A percentile compares a stretch with the other conserved stretches of the same genome.
These are phyloP conservation scores for Lamproptera curius DNA, from an alignment of 2,888 invertebrate species.

Conservation along the genomic window DNA sequence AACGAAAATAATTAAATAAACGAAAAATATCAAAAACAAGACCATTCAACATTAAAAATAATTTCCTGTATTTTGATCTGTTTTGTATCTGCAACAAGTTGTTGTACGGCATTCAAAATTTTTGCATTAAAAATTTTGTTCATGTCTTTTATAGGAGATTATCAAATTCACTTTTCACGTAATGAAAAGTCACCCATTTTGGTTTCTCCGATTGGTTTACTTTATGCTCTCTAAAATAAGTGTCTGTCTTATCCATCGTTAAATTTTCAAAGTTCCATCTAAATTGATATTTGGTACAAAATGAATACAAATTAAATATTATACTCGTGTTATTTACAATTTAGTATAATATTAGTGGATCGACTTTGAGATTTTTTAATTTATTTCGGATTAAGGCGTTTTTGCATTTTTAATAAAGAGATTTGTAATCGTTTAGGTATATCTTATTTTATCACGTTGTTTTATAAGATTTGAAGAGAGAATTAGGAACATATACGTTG, in stretches of 20 bases:
- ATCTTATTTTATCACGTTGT: conserved; percentile 43
- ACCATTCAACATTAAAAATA: neutral
- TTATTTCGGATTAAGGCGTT: conserved; percentile 59
- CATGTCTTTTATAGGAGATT: conserved; percentile 47
- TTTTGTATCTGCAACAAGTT: conserved; percentile 12
- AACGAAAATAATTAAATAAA: no score
- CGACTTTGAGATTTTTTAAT: conserved; percentile 51
- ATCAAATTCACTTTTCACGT: conserved; percentile 58
- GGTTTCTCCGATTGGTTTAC: conserved; percentile 33
- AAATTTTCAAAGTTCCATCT: conserved; percentile 48
- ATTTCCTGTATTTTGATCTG: conserved; percentile 2
- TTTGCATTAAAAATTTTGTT: conserved; percentile 63
- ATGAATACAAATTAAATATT: conserved; percentile 68
- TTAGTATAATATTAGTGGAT: conserved; percentile 40
- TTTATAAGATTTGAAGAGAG: conserved; percentile 49
- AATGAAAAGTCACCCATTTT: conserved; percentile 61
- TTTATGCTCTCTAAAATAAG: conserved; percentile 49
- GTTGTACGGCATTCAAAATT: conserved; percentile 58
- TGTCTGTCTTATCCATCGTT: conserved; percentile 37
- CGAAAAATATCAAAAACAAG: no score
- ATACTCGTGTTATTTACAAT: conserved; percentile 64
- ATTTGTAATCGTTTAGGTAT: conserved; percentile 53
- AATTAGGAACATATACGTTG: conserved; percentile 34
- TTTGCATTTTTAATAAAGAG: conserved; percentile 66
- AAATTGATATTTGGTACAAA: conserved; percentile 71